Base-by-base conservation (phyloP, 2,797 vertebrate species). In the Fistularia commersonii region DNA sequence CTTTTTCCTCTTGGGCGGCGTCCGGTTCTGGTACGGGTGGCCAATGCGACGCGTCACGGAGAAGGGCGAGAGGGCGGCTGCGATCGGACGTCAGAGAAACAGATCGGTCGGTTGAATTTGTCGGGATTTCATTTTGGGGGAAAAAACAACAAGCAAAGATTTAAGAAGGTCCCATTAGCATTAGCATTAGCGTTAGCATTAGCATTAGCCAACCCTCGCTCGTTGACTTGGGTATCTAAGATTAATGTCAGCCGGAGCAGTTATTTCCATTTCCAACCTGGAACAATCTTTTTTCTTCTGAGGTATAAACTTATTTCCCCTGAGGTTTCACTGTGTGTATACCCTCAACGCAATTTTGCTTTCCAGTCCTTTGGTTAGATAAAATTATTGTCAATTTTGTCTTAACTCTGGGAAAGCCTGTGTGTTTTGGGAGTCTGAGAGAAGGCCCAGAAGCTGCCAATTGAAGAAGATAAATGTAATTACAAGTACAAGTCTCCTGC, bases 11-110 rank as follows among this genome's bases (percentile, higher is more conserved):
- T 98, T 98, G 43, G 96, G 95, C 0, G 95, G 95, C 0, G 96
- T 97, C 48, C 95, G 91, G 90, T 98, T 98, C 89, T 98, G 96
- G 87, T 98, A 98, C 0, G 96, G 95, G 77, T 98, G 96, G 32
- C 96, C 96, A 7, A 98, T 95, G 8, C 96, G 91, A 8, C 95
- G 91, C 10, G 95, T 93, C 35, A 94, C 93, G 0, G 94, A 92
- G 47, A 98, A 98, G 12, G 96, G 94, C 0, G 95, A 94, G 36
- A 98, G 88, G 1, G 94, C 92, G 0, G 96, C 95, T 96, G 83
- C 0, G 15, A 71, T 13, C 3, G 12, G 10, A 7, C 14, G 10
- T 15, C 13, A 11, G 9, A 1, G 11, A 11, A 38, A 23, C 9
- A n/a, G 5, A 5, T 40, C 6, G 6, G 11, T 10, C 2, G 8